Evolutionary conservation across 2,797 vertebrate species (phyloP).

Genomic region (Merluccius polli): DNA sequence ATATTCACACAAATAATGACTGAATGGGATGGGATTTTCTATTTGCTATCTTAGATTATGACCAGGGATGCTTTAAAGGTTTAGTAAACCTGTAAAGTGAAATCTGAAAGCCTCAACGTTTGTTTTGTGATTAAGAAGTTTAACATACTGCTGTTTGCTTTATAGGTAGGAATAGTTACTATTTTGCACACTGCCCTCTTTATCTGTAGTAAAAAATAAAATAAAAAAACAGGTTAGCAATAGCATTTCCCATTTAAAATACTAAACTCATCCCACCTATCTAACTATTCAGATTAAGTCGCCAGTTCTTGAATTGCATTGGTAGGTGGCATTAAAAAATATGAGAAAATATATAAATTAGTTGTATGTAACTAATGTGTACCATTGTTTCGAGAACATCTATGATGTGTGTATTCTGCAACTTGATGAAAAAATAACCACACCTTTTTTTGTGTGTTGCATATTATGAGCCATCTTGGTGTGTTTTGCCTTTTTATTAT

Average conservation of each 20-base stretch:
- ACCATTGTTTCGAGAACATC: slow-evolving; percentile 18
- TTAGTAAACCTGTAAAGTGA: not conserved
- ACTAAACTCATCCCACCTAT: not conserved
- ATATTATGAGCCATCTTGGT: not conserved
- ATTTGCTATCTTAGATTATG: slow-evolving; percentile 10
- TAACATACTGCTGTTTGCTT: not conserved
- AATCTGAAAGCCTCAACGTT: not conserved
- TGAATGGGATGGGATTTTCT: slow-evolving; percentile 28
- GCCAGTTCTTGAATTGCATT: not conserved
- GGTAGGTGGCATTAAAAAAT: slow-evolving; percentile 45
- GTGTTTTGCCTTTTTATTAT: slow-evolving; percentile 7
- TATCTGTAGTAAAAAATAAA: not conserved
- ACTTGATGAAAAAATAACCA: not conserved
- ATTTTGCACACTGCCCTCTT: not conserved
- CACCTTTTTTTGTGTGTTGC: slow-evolving; percentile 11
- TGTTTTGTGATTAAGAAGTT: not conserved
- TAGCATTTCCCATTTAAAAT: not conserved
- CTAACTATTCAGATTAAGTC: not conserved
- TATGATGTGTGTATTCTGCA: not conserved
- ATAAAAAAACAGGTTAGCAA: not conserved
- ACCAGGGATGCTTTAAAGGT: not conserved
- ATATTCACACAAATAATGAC: slow-evolving; percentile 33
- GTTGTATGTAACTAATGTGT: not conserved
- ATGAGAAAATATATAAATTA: slow-evolving; percentile 32
- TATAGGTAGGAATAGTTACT: not conserved